Evolutionary conservation across 2,113 vertebrate species (phyloP).

Genomic region (Tragelaphus strepsiceros): DNA sequence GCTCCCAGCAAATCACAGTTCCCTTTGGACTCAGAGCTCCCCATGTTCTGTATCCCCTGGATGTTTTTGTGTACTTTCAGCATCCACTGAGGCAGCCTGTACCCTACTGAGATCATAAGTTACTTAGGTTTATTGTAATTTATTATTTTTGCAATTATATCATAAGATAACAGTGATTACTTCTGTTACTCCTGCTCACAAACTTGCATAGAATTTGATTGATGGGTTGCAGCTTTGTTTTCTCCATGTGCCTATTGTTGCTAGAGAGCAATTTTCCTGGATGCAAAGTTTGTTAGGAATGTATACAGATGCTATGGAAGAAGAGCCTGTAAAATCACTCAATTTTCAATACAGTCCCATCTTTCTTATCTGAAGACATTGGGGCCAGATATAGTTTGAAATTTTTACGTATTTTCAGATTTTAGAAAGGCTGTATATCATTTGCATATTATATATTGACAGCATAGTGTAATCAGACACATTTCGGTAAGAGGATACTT

Average conservation of each 20-base stretch:
- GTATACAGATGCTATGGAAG: not conserved
- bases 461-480: not conserved
- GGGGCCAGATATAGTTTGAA: not conserved
- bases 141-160: not conserved
- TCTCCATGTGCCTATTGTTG: not conserved
- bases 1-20: rapidly evolving
- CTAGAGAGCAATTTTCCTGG: not conserved
- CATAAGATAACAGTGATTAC: not conserved
- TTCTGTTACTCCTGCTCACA: not conserved
- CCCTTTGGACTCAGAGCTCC: not conserved
- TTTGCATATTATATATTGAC: not conserved
- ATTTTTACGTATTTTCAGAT: not conserved
- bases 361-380: not conserved
- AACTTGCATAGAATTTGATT: not conserved
- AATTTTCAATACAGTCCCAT: not conserved
- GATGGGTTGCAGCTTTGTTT: not conserved
- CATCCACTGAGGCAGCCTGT: not conserved
- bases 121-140: not conserved
- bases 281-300: not conserved
- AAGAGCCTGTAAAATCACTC: not conserved
- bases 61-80: not conserved
- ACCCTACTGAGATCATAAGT: not conserved
- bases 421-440: not conserved
- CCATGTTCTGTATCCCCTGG: not conserved
- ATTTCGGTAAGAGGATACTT: not conserved